Evolutionary conservation across 2,888 invertebrate genomes (phyloP), one percentile per base, ranked within the genome.

Genomic region (Tribolium freemani): DNA sequence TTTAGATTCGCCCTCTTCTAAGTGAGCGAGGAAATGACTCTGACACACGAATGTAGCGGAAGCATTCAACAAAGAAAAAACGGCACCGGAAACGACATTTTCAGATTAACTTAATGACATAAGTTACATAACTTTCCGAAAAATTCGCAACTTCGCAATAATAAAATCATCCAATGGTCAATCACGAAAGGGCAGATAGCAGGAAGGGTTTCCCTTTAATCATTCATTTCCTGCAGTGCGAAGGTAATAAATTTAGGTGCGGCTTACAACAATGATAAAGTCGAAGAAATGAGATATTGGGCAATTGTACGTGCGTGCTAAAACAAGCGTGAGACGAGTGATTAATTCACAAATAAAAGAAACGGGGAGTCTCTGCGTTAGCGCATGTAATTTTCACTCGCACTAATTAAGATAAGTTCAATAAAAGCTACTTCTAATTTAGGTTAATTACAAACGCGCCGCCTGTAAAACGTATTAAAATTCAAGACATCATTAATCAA

Each of bases 341-440:
- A 74, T 74, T 74, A 72, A 69, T 72, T 74, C 51, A 58, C 63
- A 74, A 72, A 74, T 71, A 71, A 69, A 69, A 66, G 69, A 72
- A 69, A 72, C 57, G 64, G 56, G 45, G 63, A 57, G 53, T 58
- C n/a, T 60, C 57, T 50, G 31, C 44, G 54, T 46, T 58, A 46
- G n/a, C 51, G 69, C 72, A 58, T 72, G 69, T 72, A 72, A 72
- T 69, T 72, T 72, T 72, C 61, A 69, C 69, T 73, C 66, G 21
- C 54, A 69, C 60, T 73, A 73, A 73, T 73, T 73, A 70, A 69
- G 73, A 73, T 70, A 73, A 69, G 60, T 72, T 69, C 72, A 72
- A 69, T 72, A 70, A 70, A 71, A 66, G 58, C 57, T 50, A 57
- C 64, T 63, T 69, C 56, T 63, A 72, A 69, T 72, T 69, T 44